Evolutionary conservation across 2,113 vertebrate genomes (phyloP), one percentile per base, ranked within the genome.

Genomic region (Lampris megalopsis): DNA sequence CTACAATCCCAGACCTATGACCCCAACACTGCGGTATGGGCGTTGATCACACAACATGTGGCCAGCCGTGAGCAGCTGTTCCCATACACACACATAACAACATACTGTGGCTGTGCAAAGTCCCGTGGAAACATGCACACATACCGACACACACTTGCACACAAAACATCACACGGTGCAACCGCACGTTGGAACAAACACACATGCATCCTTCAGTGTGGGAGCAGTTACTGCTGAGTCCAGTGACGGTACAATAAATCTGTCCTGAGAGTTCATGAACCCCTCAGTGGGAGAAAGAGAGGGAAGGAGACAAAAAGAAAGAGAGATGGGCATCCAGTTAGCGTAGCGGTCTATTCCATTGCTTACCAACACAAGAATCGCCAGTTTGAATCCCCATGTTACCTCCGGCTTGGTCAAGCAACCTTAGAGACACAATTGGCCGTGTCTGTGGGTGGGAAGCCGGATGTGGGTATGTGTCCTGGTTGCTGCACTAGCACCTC

Each of bases 191-290:
- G 38, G 35, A 72, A 80, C 66, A 68, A 40, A 54, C 63, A 66
- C 61, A 62, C 40, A 45, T 5, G 3, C 60, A 63, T 40, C 72
- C 9, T n/a, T 11, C 50, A 50, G 68, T 76, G 81, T 75, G 75
- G 83, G 57, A 76, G 73, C 70, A 67, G 57, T 5, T 59, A 77
- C 80, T 78, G 84, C 79, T 84, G 76, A 71, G 85, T 66, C 77
- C 77, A 73, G 75, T 75, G 65, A 80, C 83, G 79, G 70, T 61
- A 72, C 63, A 84, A 88, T 86, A 74, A 65, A 87, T 88, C 82
- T 84, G 47, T 76, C 69, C 80, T 81, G 73, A 75, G 84, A 77
- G 84, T 76, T 83, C 63, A 11, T 73, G 73, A 78, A 75, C 84
- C 84, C 40, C 57, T 62, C 82, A 80, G 88, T 64, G 57, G 75